Conservation (phyloP, 2,113 vertebrate species). For the Baryphthengus martii region DNA sequence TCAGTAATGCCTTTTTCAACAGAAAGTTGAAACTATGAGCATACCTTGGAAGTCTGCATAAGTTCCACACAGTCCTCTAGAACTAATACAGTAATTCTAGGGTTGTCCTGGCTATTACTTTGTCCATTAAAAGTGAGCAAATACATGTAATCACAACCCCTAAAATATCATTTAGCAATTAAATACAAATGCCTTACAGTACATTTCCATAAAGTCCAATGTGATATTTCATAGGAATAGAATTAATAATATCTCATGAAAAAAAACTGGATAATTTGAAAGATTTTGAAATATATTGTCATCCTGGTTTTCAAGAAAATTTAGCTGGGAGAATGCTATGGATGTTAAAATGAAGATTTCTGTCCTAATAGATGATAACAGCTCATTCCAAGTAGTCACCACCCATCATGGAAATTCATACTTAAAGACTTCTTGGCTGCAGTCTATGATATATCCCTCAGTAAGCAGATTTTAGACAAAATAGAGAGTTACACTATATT, state of each 20-base stretch:
- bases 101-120: background rate
- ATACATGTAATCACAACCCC: accelerated
- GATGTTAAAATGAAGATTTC: background rate
- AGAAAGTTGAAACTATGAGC: background rate
- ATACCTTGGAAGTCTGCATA: background rate
- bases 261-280: background rate
- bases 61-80: background rate
- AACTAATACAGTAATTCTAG: background rate
- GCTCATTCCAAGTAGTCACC: background rate
- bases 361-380: background rate
- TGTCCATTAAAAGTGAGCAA: background rate
- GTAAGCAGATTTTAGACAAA: slow-evolving; percentile 14
- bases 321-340: background rate
- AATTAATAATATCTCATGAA: background rate
- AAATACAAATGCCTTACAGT: background rate
- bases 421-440: background rate
- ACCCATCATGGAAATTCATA: background rate
- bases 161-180: background rate
- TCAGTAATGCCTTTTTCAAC: background rate
- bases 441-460: background rate
- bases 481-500: background rate
- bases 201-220: background rate
- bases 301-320: background rate
- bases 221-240: background rate
- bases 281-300: background rate